Evolutionary conservation across 1,140 invertebrate genomes (phyloP), one percentile per base, ranked within the genome.

Genomic region (Ephestia elutella): DNA sequence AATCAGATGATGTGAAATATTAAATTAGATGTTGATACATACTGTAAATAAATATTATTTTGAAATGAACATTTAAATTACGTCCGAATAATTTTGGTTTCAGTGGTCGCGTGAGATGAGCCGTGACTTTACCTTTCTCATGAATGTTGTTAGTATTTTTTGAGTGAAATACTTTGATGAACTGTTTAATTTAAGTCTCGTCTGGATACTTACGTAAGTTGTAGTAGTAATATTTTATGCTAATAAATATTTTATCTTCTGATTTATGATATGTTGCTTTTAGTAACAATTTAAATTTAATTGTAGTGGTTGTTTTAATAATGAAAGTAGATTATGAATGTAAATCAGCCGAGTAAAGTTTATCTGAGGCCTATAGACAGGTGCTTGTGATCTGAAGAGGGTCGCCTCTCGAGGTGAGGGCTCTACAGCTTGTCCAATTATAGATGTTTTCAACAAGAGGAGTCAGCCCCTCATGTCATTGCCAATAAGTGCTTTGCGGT

Each of bases 401-500:
- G 80, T 82, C 71, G 64, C 70, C 71, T 60, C 81, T 86, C 59
- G 59, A 75, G 58, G 48, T 56, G 63, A 76, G 70, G 55, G 62
- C 73, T 56, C 70, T 72, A 73, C 68, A 73, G 71, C 65, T 68
- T 73, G 72, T 80, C 73, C 75, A 85, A 84, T 82, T 83, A 81
- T 79, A 80, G 68, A 77, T 75, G 65, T 78, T 83, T 80, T 76
- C 59, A 58, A 51, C 63, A 59, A 74, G 63, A 72, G 74, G 67
- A 70, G 60, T 63, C 55, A 55, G 60, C 61, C 63, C 57, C 66
- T 69, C 55, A 58, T 57, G 51, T 56, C 58, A 59, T 54, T 56
- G 57, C 32, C 56, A 63, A 71, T 66, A 68, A 76, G 64, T 67
- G 51, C 56, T 58, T 63, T 44, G 48, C 35, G 54, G 49, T 49